A percentile compares a stretch with the other conserved stretches of the same genome.
Evolutionary conservation across 2,113 vertebrate species (phyloP).

Genomic region (Rhagologus leucostigma): DNA sequence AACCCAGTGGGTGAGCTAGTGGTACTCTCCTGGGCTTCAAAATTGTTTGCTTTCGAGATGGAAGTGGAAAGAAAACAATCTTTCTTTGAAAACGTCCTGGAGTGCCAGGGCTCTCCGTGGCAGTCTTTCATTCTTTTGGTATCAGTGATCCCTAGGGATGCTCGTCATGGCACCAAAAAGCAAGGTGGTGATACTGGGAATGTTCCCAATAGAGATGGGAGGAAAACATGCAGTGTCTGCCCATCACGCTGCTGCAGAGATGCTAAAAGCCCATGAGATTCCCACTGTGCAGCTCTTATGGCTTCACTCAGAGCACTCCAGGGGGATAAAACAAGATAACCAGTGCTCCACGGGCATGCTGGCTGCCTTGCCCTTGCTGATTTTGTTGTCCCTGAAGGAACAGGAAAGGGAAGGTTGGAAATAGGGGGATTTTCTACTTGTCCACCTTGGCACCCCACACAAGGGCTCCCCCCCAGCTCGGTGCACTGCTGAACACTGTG

Average conservation of each 20-base stretch:
- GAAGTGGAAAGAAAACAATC: not conserved
- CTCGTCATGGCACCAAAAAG: not conserved
- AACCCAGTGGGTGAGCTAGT: not conserved
- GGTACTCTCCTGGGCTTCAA: not conserved
- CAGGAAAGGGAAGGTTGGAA: not conserved
- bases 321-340: not conserved
- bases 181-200: not conserved
- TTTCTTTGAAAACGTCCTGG: not conserved
- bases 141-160: accelerated
- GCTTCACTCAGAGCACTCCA: not conserved
- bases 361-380: not conserved
- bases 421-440: not conserved
- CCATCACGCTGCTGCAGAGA: accelerated
- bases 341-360: accelerated
- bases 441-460: not conserved
- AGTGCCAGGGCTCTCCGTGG: not conserved
- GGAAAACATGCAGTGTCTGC: accelerated
- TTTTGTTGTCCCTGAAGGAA: not conserved
- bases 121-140: not conserved
- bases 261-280: not conserved
- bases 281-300: not conserved
- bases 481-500: accelerated
- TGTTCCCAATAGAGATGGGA: accelerated
- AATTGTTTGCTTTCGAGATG: not conserved
- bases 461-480: accelerated